phyloP scores from a whole-genome alignment of 2,888 invertebrate genomes.

The Aromia moschata region DNA sequence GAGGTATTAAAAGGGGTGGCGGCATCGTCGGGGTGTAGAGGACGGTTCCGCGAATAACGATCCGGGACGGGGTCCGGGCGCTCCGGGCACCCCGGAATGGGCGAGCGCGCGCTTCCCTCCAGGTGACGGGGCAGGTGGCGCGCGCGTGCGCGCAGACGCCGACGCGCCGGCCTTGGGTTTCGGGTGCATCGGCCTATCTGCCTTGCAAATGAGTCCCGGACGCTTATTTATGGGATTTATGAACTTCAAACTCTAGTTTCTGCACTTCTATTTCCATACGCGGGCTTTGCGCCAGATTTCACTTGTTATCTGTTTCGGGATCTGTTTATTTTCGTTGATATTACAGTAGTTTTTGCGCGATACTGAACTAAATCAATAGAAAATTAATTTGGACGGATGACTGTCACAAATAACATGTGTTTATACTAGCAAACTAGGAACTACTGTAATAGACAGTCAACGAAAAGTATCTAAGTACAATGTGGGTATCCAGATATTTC shows the following conservation, averaged over 20 bases:
- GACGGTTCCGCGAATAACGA: conserved; percentile 63
- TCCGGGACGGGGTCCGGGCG: conserved; percentile 56
- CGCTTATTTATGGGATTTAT: conserved; percentile 64
- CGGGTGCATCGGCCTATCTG: conserved; percentile 62
- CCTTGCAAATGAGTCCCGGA: conserved; percentile 63
- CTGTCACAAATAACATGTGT: no score
- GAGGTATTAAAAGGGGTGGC: conserved; percentile 58
- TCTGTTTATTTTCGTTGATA: no score
- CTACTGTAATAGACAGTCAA: no score
- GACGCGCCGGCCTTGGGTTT: conserved; percentile 56
- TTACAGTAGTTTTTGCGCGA: no score
- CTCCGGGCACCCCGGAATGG: conserved; percentile 41
- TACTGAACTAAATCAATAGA: no score
- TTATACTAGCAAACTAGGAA: no score
- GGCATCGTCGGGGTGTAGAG: conserved; percentile 59
- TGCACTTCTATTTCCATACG: conserved; percentile 25
- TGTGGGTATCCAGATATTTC: no score
- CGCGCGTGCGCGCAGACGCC: conserved; percentile 35
- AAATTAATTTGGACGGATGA: no score
- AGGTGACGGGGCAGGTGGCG: conserved; percentile 48
- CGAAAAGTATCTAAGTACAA: no score
- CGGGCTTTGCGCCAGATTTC: conserved; percentile 19
- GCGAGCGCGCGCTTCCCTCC: conserved; percentile 46
- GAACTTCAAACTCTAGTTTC: conserved; percentile 59
- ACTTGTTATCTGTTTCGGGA: conserved; percentile 19